Percentiles rank a stretch among this genome's conserved stretches.
Conservation (phyloP, 2,888 invertebrate genomes). For the Conistra vaccinii region DNA sequence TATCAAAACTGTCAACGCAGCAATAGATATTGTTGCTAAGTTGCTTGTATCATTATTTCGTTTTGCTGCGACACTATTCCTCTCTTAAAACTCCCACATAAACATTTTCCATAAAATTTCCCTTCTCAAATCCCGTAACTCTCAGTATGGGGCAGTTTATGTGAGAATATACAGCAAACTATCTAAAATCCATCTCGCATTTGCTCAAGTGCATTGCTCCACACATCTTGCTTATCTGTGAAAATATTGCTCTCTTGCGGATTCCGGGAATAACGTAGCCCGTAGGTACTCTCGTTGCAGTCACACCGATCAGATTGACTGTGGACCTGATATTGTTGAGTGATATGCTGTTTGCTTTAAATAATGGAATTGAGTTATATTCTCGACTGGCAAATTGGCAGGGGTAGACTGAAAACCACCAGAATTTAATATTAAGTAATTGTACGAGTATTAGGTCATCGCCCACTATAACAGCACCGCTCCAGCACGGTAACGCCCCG, state of each 20-base stretch:
- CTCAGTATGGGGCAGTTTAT: conserved; percentile 50
- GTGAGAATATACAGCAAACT: conserved; percentile 55
- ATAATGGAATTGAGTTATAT: conserved; percentile 18
- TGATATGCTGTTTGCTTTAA: conserved; percentile 26
- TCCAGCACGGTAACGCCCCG: no score
- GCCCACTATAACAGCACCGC: no score
- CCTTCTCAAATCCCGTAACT: conserved; percentile 41
- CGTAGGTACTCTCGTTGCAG: conserved; percentile 48
- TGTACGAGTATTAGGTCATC: neutral
- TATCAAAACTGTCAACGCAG: neutral
- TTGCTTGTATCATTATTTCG: neutral
- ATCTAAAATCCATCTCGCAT: conserved; percentile 65
- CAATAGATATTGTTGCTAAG: no score
- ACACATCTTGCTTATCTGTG: conserved; percentile 70
- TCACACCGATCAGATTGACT: conserved; percentile 51
- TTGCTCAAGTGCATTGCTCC: conserved; percentile 69
- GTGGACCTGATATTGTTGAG: conserved; percentile 25
- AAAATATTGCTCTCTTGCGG: conserved; percentile 67
- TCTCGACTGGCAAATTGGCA: neutral
- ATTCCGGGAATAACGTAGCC: conserved; percentile 54
- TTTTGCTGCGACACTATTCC: neutral
- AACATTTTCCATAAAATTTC: conserved; percentile 28
- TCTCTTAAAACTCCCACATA: neutral
- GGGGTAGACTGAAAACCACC: neutral
- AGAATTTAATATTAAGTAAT: neutral